phyloP scores from a whole-genome alignment of 2,113 vertebrate genomes.

The Hydropotes inermis region DNA sequence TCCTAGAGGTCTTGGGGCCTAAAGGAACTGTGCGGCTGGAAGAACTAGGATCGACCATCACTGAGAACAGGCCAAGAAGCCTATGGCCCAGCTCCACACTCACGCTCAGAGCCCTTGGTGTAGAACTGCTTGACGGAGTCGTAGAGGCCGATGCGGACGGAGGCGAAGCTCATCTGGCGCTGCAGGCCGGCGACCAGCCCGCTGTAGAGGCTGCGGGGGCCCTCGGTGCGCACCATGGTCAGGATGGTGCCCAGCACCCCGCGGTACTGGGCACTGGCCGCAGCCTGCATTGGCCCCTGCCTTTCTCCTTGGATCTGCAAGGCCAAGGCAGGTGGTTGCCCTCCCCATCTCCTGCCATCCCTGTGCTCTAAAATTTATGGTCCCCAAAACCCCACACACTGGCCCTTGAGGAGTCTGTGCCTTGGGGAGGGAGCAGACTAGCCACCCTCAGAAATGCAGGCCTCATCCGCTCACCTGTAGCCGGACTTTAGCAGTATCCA shows the following conservation, averaged over 20 bases:
- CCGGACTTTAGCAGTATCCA: slow-evolving; percentile 92
- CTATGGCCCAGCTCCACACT: slow-evolving; percentile 62
- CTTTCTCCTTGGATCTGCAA: slow-evolving; percentile 89
- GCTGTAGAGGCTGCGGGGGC: slow-evolving; percentile 85
- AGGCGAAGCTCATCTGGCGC: slow-evolving; percentile 92
- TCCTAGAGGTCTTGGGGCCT: neutral
- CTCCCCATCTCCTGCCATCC: neutral
- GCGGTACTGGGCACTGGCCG: slow-evolving; percentile 86
- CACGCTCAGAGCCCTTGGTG: slow-evolving; percentile 88
- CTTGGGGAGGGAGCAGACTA: neutral
- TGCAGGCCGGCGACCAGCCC: slow-evolving; percentile 91
- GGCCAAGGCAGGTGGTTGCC: neutral
- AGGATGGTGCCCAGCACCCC: slow-evolving; percentile 90
- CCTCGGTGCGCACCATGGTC: slow-evolving; percentile 90
- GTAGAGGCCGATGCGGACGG: slow-evolving; percentile 91
- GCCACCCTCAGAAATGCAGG: neutral
- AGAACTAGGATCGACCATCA: neutral
- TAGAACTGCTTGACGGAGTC: slow-evolving; percentile 94
- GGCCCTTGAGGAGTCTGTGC: neutral
- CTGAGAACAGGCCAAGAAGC: neutral
- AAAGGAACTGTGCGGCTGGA: neutral
- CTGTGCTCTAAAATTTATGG: neutral
- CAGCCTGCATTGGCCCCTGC: slow-evolving; percentile 45
- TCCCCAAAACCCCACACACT: neutral
- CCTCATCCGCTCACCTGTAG: slow-evolving; percentile 84